A percentile compares a stretch with the other conserved stretches of the same genome.
These are phyloP conservation scores for Gisinianus flammeolus DNA, from an alignment of 2,888 invertebrate species.

Conservation along the genomic window DNA sequence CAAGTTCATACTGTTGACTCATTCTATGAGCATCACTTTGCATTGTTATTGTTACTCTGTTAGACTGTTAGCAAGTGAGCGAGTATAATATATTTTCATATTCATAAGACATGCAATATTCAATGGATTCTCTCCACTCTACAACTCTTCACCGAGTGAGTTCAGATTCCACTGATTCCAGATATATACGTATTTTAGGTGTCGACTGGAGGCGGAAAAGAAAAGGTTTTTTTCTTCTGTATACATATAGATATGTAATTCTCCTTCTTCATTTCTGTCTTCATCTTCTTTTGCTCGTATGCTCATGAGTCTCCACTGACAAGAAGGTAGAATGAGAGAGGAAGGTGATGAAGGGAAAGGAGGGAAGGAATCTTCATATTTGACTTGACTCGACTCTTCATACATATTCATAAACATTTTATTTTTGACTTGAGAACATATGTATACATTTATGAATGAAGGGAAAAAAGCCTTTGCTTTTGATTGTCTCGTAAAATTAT, in stretches of 20 bases:
- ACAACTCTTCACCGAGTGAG: neutral
- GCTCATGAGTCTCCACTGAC: neutral
- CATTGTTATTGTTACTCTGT: constrained; percentile 28
- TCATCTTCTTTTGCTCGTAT: too few species aligned
- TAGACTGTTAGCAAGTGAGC: neutral
- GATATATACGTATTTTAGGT: neutral
- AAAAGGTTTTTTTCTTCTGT: constrained; percentile 11
- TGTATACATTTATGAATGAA: constrained; percentile 15
- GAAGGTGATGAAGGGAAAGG: constrained; percentile 34
- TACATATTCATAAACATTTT: constrained; percentile 38
- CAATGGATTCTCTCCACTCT: neutral
- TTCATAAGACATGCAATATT: constrained; percentile 34
- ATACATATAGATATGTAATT: too few species aligned
- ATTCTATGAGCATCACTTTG: constrained; percentile 30
- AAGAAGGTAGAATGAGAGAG: constrained; percentile 17
- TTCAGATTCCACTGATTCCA: neutral
- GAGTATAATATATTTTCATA: constrained; percentile 12
- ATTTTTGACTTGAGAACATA: constrained; percentile 22
- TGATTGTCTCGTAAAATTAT: constrained; percentile 34
- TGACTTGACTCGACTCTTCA: neutral
- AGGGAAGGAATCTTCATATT: neutral
- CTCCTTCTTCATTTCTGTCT: neutral
- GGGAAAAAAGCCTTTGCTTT: constrained; percentile 1
- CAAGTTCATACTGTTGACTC: constrained; percentile 23
- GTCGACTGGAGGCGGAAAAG: constrained; percentile 17